Base-by-base conservation (phyloP, 2,113 vertebrate species). In the Hippoglossus stenolepis region DNA sequence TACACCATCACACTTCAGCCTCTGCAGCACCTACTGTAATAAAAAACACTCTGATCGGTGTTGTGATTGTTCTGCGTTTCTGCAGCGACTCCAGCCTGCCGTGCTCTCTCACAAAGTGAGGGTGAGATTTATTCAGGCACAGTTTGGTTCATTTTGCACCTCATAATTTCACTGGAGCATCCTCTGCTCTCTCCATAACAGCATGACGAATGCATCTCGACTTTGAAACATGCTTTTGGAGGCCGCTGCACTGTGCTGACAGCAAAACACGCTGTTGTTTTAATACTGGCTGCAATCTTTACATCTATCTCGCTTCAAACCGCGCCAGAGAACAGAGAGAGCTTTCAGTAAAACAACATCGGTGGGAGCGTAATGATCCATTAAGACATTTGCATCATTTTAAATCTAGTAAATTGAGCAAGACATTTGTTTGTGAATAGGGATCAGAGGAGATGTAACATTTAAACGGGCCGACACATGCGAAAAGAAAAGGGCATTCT, bases 81-180 rank as follows among this genome's bases (percentile, higher is more conserved):
- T 77, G 24, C 70, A 65, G 58, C 26, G 43, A 14, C 58, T 23
- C 10, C 63, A 65, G 79, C 69, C 74, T 49, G 77, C 54, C 53
- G 64, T 20, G 62, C 65, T 74, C 68, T 63, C 65, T 63, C 38
- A 28, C 68, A 66, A 47, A 60, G 57, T 0, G 0, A 66, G 40
- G 3, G 24, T 61, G 70, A 71, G 67, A 84, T 85, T 81, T 54
- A 66, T 73, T 31, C 69, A 58, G 54, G 43, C 76, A 62, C 71
- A 62, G 35, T 77, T 75, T 72, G 68, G 21, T 63, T 78, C 38
- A 40, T 77, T 85, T 74, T 82, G 54, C 82, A 65, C 75, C 80
- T 78, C 63, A 72, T 82, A 72, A 84, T 85, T 64, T 80, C 26
- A 69, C 53, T 53, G 64, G 76, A 57, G 17, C 73, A 45, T 80